A percentile compares a stretch with the other conserved stretches of the same genome.
Evolutionary conservation across 2,888 invertebrate genomes (phyloP).

Genomic region (Mesorhabditis sp.): DNA sequence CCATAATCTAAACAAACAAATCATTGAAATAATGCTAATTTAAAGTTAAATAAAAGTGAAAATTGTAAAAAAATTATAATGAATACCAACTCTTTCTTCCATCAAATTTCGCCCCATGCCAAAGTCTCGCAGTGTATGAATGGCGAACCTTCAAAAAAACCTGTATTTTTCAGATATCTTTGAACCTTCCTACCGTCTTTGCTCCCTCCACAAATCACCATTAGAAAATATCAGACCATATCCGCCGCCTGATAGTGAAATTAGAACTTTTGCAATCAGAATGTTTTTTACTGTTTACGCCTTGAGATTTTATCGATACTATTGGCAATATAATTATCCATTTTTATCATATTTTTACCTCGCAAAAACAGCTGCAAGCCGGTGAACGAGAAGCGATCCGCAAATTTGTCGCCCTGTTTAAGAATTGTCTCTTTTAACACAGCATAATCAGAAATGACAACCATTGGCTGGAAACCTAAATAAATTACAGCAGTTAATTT

Average conservation of each 20-base stretch:
- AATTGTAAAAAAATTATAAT: too few relatives aligned
- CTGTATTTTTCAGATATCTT: neutral
- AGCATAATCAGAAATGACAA: conserved; percentile 19
- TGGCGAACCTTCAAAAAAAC: conserved; percentile 16
- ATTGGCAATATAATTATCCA: neutral
- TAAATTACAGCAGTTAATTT: neutral
- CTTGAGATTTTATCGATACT: neutral
- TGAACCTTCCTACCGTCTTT: conserved; percentile 15
- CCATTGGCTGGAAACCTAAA: conserved; percentile 18
- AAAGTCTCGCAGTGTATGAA: conserved; percentile 30
- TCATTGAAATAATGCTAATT: neutral
- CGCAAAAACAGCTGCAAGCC: conserved; percentile 7
- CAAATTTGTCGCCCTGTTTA: conserved; percentile 21
- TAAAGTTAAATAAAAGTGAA: too few relatives aligned
- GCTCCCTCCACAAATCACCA: conserved; percentile 23
- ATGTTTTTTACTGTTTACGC: neutral
- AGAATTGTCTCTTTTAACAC: conserved; percentile 18
- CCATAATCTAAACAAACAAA: conserved; percentile 14
- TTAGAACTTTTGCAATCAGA: neutral
- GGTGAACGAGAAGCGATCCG: conserved; percentile 22
- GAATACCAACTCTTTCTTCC: conserved; percentile 24
- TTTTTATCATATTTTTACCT: neutral
- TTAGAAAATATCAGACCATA: conserved; percentile 21
- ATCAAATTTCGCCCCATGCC: conserved; percentile 34
- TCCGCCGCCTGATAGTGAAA: conserved; percentile 13